These are phyloP conservation scores for Leuciscus idus DNA, from an alignment of 2,113 vertebrate species.

Conservation along the genomic window DNA sequence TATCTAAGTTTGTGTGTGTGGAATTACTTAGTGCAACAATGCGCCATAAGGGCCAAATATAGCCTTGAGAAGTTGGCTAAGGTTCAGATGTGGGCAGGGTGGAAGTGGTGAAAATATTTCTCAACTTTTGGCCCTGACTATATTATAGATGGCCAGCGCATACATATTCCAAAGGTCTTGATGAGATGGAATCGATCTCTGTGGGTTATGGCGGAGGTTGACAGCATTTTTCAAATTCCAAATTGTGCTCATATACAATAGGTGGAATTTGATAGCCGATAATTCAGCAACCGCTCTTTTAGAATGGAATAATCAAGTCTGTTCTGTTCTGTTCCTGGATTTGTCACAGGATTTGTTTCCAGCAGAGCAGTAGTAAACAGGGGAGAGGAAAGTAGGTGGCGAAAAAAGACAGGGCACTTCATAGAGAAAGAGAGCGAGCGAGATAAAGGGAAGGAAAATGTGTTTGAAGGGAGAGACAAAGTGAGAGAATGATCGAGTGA, in stretches of 20 bases:
- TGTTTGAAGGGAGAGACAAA: slow-evolving; percentile 29
- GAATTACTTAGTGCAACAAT: slow-evolving; percentile 10
- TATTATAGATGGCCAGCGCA: slow-evolving; percentile 7
- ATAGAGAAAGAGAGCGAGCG: not conserved
- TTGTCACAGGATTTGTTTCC: slow-evolving; percentile 2
- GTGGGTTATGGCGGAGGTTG: slow-evolving; percentile 30
- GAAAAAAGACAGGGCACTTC: not conserved
- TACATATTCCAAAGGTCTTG: slow-evolving; percentile 54
- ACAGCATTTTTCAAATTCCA: slow-evolving; percentile 21
- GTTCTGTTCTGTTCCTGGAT: not conserved
- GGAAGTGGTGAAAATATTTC: not conserved
- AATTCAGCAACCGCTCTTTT: not conserved
- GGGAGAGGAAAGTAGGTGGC: not conserved
- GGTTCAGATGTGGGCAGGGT: slow-evolving; percentile 13
- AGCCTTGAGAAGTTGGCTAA: slow-evolving; percentile 33
- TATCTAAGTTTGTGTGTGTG: not conserved
- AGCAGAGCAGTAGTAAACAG: slow-evolving; percentile 10
- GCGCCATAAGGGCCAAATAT: not conserved
- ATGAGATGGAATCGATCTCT: slow-evolving; percentile 51
- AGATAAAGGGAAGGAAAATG: not conserved
- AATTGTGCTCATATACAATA: slow-evolving; percentile 22
- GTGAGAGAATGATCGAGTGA: slow-evolving; percentile 27
- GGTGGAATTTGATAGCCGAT: slow-evolving; percentile 10
- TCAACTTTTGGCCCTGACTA: slow-evolving; percentile 7
- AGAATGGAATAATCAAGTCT: slow-evolving; percentile 12